A percentile compares a stretch with the other conserved stretches of the same genome.
Evolutionary conservation across 2,888 invertebrate genomes (phyloP).

Genomic region (Allacma fusca): DNA sequence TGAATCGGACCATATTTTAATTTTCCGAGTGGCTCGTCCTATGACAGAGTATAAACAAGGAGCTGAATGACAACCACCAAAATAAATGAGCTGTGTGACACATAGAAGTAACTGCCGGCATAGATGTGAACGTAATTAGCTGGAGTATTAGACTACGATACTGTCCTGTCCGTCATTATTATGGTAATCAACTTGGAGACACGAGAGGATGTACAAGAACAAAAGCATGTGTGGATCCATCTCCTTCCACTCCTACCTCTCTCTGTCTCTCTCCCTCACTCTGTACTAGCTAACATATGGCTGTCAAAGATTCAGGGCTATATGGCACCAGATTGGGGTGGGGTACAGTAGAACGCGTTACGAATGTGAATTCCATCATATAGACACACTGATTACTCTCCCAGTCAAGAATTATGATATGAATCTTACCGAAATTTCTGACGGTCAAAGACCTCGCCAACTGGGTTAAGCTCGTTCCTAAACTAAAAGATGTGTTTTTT

Average conservation of each 20-base stretch:
- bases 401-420: background rate
- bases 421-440: background rate
- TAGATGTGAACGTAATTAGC: constrained; percentile 17
- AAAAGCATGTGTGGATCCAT: background rate
- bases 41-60: background rate
- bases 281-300: background rate
- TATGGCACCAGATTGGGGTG: no score
- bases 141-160: constrained; percentile 31
- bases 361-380: no score
- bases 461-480: background rate
- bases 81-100: constrained; percentile 21
- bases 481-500: background rate
- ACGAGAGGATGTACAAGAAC: background rate
- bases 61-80: constrained; percentile 10
- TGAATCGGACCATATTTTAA: constrained; percentile 15
- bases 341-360: background rate
- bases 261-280: background rate
- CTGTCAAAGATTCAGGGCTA: background rate
- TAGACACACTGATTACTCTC: background rate
- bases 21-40: constrained; percentile 1
- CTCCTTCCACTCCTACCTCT: background rate
- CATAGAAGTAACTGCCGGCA: background rate
- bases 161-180: constrained; percentile 34
- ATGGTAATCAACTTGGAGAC: constrained; percentile 16
- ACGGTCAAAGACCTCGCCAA: constrained; percentile 7